Base-by-base conservation (phyloP, 2,797 vertebrate species). In the Melanotaenia maccullochi region DNA sequence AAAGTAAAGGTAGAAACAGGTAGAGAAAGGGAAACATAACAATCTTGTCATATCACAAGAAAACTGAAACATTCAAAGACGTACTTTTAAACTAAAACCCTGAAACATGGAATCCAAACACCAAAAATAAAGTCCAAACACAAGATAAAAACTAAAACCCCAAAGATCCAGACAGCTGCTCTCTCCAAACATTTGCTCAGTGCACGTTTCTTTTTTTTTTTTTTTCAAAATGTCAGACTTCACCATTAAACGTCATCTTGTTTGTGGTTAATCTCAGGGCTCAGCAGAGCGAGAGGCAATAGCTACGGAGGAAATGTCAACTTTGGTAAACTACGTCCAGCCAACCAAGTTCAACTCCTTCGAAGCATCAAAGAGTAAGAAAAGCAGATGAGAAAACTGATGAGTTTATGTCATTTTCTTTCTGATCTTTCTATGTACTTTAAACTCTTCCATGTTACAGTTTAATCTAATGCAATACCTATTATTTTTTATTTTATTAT, bases 251-350 rank as follows among this genome's bases (percentile, higher is more conserved):
- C 40, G 61, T 8, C 44, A 0, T 59, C 40, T 51, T 7, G 68
- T 24, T 71, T 62, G 66, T 66, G 18, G 5, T 88, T 72, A 38
- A 4, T 73, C 82, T 35, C 83, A 99, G 97, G 97, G 97, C 3
- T 97, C 97, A 0, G 97, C 97, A 4, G 98, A 96, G 76, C 95
- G 96, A 0, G 98, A 99, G 81, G 98, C 97, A 0, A 95, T 97
- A 82, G 97, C 98, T 30, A 98, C 98, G 0, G 98, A 99, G 84
- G 98, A 99, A 79, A 99, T 99, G 98, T 99, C 98, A 52, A 99
- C 97, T 68, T 93, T 99, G 76, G 98, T 99, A n/a, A 99, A 98
- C 88, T 99, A 99, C 42, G 96, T 99, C 82, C 98, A 99, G 77
- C 98, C 98, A 0, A 97, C 97, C 85, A 99, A 99, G 91, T 99